A percentile compares a stretch with the other conserved stretches of the same genome.
These are phyloP conservation scores for Silurus meridionalis DNA, from an alignment of 2,113 vertebrate genomes.

Conservation along the genomic window DNA sequence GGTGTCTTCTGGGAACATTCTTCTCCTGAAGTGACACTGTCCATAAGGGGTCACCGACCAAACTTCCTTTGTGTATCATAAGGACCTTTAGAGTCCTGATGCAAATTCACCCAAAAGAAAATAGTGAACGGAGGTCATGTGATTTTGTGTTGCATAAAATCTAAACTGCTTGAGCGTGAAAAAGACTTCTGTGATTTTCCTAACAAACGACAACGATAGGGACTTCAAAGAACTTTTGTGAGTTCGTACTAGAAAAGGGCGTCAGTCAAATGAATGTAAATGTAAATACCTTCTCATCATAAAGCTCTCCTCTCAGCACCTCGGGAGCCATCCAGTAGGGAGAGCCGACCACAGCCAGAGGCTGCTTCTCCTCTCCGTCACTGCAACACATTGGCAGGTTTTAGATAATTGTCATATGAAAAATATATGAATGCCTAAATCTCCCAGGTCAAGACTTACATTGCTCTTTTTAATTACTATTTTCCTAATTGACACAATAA, in stretches of 20 bases:
- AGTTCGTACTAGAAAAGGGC: background rate
- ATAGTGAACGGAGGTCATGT: background rate
- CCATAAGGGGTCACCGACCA: background rate
- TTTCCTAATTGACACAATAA: background rate
- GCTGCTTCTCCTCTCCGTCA: conserved; percentile 80
- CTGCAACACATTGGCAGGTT: conserved; percentile 60
- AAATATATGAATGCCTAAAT: conserved; percentile 39
- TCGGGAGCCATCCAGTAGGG: conserved; percentile 98
- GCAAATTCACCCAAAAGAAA: background rate
- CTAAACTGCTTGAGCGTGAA: background rate
- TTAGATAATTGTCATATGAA: background rate
- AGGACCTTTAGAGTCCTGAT: background rate
- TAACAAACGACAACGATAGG: background rate
- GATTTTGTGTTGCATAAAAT: background rate
- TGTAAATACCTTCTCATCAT: conserved; percentile 86
- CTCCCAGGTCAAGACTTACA: background rate
- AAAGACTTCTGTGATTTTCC: background rate
- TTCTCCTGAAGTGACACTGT: background rate
- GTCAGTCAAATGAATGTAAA: background rate
- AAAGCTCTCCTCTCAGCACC: conserved; percentile 88
- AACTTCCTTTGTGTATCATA: background rate
- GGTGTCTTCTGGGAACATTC: background rate
- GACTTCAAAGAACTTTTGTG: background rate
- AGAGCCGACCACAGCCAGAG: conserved; percentile 88
- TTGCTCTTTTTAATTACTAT: background rate